Conservation (phyloP, 2,113 vertebrate species). For the Sceloporus tristichus region DNA sequence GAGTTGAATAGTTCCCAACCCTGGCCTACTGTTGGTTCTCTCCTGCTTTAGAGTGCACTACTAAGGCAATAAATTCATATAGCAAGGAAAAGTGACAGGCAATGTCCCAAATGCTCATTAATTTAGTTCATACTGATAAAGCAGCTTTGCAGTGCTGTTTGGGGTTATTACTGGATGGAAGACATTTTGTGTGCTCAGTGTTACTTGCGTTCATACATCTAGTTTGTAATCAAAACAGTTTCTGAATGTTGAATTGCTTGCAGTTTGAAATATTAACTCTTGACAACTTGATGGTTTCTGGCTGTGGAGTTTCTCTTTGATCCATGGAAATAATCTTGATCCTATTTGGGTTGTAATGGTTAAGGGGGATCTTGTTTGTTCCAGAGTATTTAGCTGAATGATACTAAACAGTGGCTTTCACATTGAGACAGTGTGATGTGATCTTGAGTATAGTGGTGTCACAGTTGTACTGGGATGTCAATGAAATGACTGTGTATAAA, state of each 20-base stretch:
- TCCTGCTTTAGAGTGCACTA: not conserved
- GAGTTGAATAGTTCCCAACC: too few relatives aligned
- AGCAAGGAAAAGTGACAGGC: not conserved
- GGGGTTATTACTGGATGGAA: not conserved
- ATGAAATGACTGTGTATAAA: too few relatives aligned
- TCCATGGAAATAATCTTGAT: not conserved
- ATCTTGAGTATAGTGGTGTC: not conserved
- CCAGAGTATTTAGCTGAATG: not conserved
- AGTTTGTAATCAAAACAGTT: not conserved
- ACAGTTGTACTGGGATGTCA: too few relatives aligned
- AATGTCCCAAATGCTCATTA: not conserved
- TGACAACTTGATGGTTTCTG: slow-evolving; percentile 16
- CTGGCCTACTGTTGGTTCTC: not conserved
- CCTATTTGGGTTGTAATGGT: not conserved
- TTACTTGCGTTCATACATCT: not conserved
- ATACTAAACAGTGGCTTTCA: too few relatives aligned
- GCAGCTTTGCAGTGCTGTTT: not conserved
- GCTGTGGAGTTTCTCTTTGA: not conserved
- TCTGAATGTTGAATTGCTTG: not conserved
- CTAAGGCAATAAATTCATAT: not conserved
- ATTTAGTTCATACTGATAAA: not conserved
- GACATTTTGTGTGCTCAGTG: not conserved
- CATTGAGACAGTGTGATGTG: not conserved
- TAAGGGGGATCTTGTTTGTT: not conserved
- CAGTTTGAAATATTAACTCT: not conserved